phyloP scores from a whole-genome alignment of 1,140 invertebrate species.

The Temnothorax nylanderi region DNA sequence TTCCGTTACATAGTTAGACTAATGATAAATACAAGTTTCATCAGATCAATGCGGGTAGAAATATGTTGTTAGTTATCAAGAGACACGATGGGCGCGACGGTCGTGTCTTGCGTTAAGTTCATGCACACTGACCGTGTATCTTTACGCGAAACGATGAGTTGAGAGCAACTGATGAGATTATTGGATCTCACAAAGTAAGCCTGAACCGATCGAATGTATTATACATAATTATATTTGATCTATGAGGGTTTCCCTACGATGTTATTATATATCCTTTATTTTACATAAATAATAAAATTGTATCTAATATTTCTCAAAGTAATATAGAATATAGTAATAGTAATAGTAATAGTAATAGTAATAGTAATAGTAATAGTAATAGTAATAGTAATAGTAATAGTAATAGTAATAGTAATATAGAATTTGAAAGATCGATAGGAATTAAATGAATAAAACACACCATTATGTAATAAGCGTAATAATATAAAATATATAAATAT shows the following conservation, averaged over 20 bases:
- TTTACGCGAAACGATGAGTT: too few relatives aligned
- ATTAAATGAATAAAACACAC: neutral
- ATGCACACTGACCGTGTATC: too few relatives aligned
- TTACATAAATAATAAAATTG: neutral
- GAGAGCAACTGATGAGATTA: too few relatives aligned
- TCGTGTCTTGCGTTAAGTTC: too few relatives aligned
- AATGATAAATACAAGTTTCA: neutral
- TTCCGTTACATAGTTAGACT: neutral
- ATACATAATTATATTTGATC: neutral
- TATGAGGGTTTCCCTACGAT: neutral
- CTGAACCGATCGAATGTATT: neutral
- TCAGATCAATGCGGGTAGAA: neutral
- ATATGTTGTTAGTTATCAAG: neutral
- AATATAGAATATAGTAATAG: too few relatives aligned
- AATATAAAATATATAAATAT: neutral
- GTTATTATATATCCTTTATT: neutral
- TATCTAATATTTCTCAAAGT: neutral
- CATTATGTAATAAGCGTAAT: neutral
- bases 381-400: too few relatives aligned
- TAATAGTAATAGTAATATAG: neutral
- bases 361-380: too few relatives aligned
- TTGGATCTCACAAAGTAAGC: too few relatives aligned
- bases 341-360: too few relatives aligned
- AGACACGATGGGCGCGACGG: too few relatives aligned
- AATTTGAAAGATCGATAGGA: neutral